These are phyloP conservation scores for Dryoscopus gambensis DNA, from an alignment of 2,113 vertebrate species.

Conservation along the genomic window DNA sequence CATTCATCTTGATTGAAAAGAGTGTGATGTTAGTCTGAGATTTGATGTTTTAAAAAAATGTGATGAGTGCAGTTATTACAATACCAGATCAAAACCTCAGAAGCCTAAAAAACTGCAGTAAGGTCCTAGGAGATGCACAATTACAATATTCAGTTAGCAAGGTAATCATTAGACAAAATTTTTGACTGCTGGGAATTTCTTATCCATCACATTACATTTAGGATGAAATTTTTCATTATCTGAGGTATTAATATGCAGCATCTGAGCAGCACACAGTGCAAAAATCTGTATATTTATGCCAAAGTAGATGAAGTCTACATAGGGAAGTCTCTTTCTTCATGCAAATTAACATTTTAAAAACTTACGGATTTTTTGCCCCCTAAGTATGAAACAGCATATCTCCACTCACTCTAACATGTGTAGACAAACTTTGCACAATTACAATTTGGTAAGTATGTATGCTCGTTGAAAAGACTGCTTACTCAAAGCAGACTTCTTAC, in stretches of 20 bases:
- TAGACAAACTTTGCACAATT: not conserved
- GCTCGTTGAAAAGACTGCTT: not conserved
- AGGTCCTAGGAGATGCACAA: not conserved
- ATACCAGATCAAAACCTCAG: not conserved
- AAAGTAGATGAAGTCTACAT: not conserved
- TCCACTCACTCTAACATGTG: not conserved
- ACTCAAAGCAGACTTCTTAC: not conserved
- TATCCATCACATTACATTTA: not conserved
- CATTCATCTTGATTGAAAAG: not conserved
- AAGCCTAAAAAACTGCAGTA: not conserved
- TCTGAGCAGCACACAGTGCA: not conserved
- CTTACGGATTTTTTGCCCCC: fast-evolving
- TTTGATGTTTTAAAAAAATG: not conserved
- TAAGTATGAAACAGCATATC: not conserved
- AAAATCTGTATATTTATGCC: not conserved
- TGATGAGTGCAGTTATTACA: not conserved
- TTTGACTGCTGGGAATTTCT: not conserved
- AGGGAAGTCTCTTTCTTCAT: not conserved
- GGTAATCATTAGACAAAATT: not conserved
- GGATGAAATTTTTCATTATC: not conserved
- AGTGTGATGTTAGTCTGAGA: not conserved
- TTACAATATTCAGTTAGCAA: not conserved
- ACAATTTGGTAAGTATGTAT: not conserved
- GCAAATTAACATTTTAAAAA: not conserved
- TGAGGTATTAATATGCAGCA: not conserved